Percentiles rank a stretch among this genome's conserved stretches.
phyloP scores from a whole-genome alignment of 2,113 vertebrate genomes.

The Odocoileus virginianus region DNA sequence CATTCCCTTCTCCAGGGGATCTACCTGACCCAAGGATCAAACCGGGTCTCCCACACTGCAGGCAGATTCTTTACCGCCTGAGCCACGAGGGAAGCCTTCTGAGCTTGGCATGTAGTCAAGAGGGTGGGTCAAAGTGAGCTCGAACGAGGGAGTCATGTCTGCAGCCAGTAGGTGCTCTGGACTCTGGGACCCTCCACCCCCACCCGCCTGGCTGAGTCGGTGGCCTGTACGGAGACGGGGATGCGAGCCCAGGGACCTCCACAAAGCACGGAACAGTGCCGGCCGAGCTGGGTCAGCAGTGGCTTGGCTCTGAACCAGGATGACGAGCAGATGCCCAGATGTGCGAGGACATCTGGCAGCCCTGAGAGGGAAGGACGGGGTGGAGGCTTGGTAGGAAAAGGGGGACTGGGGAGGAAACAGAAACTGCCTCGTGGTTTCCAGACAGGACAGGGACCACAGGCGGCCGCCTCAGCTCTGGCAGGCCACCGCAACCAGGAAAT shows the following conservation, averaged over 20 bases:
- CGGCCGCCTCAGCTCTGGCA: neutral
- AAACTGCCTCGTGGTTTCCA: conserved; percentile 35
- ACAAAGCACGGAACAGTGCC: neutral
- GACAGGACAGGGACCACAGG: conserved; percentile 9
- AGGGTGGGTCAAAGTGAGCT: neutral
- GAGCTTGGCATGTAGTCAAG: neutral
- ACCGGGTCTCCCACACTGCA: neutral
- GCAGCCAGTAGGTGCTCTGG: neutral
- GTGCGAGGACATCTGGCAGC: neutral
- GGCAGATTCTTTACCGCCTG: neutral
- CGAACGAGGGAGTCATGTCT: neutral
- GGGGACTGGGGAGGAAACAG: neutral
- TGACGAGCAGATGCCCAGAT: neutral
- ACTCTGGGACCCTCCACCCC: neutral
- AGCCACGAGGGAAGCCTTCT: neutral
- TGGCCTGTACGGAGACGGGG: neutral
- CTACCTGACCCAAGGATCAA: neutral
- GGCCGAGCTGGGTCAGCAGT: neutral
- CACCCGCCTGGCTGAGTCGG: neutral
- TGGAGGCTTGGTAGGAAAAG: neutral
- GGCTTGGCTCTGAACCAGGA: neutral
- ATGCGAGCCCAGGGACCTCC: neutral
- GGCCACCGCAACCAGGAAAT: conserved; percentile 47
- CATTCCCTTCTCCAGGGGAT: neutral
- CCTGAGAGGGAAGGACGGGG: neutral